These are phyloP conservation scores for Cinara cedri DNA, from an alignment of 2,888 invertebrate genomes.

Conservation along the genomic window DNA sequence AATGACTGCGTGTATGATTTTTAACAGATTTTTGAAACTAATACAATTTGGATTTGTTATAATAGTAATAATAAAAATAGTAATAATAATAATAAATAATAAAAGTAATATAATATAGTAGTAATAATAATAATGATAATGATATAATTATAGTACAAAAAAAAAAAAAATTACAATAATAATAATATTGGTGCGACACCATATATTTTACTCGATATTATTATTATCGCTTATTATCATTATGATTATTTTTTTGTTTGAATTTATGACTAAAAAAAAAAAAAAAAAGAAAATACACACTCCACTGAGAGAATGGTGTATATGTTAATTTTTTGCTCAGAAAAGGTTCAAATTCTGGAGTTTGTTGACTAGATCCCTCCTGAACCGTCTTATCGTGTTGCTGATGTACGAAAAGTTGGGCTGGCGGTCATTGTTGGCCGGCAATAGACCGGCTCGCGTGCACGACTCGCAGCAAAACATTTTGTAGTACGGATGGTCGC, in stretches of 20 bases:
- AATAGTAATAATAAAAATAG: not conserved
- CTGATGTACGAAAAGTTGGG: not conserved
- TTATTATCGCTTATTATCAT: not conserved
- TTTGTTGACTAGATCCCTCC: slow-evolving; percentile 56
- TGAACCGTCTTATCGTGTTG: slow-evolving; percentile 35
- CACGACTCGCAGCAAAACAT: slow-evolving; percentile 94
- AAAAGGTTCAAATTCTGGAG: slow-evolving; percentile 40
- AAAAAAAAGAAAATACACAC: not conserved
- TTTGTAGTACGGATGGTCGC: slow-evolving; percentile 89
- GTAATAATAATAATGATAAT: not conserved
- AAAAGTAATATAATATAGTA: slow-evolving; percentile 19
- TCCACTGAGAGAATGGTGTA: not conserved
- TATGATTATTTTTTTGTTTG: not conserved
- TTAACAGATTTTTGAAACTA: not conserved
- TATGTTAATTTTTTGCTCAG: not conserved
- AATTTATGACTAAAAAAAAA: slow-evolving; percentile 17
- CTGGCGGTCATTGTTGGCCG: slow-evolving; percentile 59
- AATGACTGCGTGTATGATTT: slow-evolving; percentile 34
- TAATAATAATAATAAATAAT: slow-evolving; percentile 4
- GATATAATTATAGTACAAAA: not conserved
- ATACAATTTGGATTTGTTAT: not conserved
- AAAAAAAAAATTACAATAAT: not conserved
- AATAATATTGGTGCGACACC: not conserved
- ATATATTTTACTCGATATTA: not conserved
- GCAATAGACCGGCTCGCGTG: slow-evolving; percentile 81